These are phyloP conservation scores for Beroe forskalii DNA, from an alignment of 37 sponge, comb jelly and placozoan species.

Conservation along the genomic window DNA sequence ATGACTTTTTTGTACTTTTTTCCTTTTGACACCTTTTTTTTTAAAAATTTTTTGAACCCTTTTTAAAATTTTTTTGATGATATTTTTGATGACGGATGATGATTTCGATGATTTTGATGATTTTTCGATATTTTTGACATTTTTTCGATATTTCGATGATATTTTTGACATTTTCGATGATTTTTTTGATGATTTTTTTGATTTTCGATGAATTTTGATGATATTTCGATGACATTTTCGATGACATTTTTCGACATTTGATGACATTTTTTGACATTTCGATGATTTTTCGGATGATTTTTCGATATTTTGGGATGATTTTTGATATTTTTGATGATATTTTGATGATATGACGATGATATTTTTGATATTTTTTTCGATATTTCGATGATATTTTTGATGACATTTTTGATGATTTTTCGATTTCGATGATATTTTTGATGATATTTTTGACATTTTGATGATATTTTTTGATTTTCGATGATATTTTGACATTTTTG, in stretches of 20 bases:
- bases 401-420: constrained; percentile 9
- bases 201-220: background rate
- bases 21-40: background rate
- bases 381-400: background rate
- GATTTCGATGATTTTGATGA: background rate
- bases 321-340: background rate
- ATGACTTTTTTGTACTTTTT: background rate
- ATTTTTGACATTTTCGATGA: background rate
- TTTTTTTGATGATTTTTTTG: background rate
- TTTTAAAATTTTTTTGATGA: background rate
- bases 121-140: background rate
- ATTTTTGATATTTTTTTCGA: background rate
- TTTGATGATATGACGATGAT: background rate
- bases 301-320: background rate
- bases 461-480: background rate
- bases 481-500: background rate
- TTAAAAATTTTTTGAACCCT: background rate
- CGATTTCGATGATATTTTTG: background rate
- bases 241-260: background rate
- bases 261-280: background rate
- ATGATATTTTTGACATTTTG: background rate
- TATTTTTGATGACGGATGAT: background rate
- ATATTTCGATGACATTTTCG: background rate
- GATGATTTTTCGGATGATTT: background rate
- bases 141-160: background rate